phyloP scores from a whole-genome alignment of 1,140 invertebrate species.

The Aphaenogaster ashmeadi region DNA sequence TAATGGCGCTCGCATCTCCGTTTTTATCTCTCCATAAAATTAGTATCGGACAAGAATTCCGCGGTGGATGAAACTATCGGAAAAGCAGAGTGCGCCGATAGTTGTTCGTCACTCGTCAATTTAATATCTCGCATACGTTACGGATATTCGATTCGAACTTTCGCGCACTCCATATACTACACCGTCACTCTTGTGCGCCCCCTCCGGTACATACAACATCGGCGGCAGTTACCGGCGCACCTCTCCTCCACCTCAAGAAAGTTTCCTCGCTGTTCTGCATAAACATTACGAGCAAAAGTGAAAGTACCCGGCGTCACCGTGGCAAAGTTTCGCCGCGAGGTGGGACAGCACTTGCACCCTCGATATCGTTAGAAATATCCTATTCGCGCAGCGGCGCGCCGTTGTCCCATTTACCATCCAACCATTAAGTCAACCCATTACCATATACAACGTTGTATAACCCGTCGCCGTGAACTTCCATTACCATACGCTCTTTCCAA shows the following conservation, averaged over 20 bases:
- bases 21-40: background rate
- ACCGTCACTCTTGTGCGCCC: slow-evolving; percentile 37
- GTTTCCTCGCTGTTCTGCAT: slow-evolving; percentile 85
- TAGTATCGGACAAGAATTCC: slow-evolving; percentile 50
- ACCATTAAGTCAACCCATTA: slow-evolving; percentile 63
- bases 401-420: slow-evolving; percentile 57
- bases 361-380: slow-evolving; percentile 71
- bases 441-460: slow-evolving; percentile 60
- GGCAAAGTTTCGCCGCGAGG: slow-evolving; percentile 81
- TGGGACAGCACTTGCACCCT: slow-evolving; percentile 76
- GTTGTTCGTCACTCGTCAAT: slow-evolving; percentile 70
- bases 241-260: slow-evolving; percentile 80
- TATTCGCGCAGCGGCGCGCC: slow-evolving; percentile 33
- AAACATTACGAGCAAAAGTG: slow-evolving; percentile 86
- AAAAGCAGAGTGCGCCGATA: slow-evolving; percentile 41
- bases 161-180: slow-evolving; percentile 51
- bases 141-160: slow-evolving; percentile 75
- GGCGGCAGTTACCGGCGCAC: slow-evolving; percentile 74
- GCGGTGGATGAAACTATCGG: slow-evolving; percentile 45
- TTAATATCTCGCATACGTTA: slow-evolving; percentile 68
- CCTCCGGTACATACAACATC: slow-evolving; percentile 50
- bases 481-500: slow-evolving; percentile 58
- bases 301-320: slow-evolving; percentile 84
- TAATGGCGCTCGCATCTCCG: background rate
- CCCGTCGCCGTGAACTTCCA: slow-evolving; percentile 48